phyloP scores from a whole-genome alignment of 2,888 invertebrate species.

The Hecatera dysodea region DNA sequence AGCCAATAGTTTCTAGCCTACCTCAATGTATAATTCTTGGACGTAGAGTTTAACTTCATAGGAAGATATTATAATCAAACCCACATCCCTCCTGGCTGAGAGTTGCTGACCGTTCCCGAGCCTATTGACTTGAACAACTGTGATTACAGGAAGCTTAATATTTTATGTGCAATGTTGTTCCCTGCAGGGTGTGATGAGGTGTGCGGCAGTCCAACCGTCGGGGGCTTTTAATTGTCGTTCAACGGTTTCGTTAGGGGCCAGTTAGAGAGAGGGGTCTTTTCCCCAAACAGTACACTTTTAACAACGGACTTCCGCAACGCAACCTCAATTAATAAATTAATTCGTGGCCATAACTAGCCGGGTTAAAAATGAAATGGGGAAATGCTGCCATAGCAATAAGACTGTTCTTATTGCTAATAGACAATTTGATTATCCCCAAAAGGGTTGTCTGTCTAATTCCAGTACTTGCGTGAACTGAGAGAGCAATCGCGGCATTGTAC shows the following conservation, averaged over 20 bases:
- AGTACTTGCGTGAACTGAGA: constrained; percentile 15
- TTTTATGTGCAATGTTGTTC: constrained; percentile 11
- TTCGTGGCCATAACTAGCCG: not conserved
- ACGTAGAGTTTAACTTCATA: not conserved
- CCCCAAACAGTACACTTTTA: constrained; percentile 38
- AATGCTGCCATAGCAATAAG: not conserved
- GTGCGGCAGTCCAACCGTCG: constrained; percentile 16
- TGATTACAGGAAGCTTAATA: constrained; percentile 5
- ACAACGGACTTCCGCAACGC: constrained; percentile 40
- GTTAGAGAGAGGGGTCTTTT: constrained; percentile 27
- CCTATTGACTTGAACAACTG: not conserved
- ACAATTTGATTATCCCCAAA: constrained; percentile 20
- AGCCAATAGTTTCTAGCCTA: not conserved
- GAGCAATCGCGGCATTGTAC: constrained; percentile 45
- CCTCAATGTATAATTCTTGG: not conserved
- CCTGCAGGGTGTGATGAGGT: constrained; percentile 1
- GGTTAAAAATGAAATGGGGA: not conserved
- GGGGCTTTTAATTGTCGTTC: constrained; percentile 52
- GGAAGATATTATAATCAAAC: not conserved
- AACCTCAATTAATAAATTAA: constrained; percentile 3
- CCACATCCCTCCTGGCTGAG: not conserved
- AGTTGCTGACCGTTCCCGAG: not conserved
- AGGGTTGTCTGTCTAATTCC: constrained; percentile 28
- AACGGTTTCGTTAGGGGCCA: constrained; percentile 50
- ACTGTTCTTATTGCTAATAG: constrained; percentile 1